Base-by-base conservation (phyloP, 2,888 invertebrate genomes). In the Amiota minor region DNA sequence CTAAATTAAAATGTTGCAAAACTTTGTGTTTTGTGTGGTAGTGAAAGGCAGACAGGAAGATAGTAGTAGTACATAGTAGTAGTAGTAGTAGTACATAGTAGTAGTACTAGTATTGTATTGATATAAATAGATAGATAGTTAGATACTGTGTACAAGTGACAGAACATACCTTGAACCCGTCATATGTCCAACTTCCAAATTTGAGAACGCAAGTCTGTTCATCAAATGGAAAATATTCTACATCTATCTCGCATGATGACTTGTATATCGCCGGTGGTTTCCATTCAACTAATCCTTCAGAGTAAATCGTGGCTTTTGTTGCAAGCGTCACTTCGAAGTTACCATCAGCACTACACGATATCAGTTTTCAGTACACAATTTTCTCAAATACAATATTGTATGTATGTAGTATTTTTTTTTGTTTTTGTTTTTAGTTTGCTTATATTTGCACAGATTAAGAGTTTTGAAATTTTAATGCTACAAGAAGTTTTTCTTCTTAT, bases 231-330 rank as follows among this genome's bases (percentile, higher is more conserved):
- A 97, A 97, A 94, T 96, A 97, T 93, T 97, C 96, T 92, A 97
- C 96, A 93, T 97, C 96, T 92, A 97, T 97, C 91, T 96, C 95
- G 93, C 97, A 97, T 90, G 96, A 96, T 90, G 97, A 97, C 92
- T 98, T 98, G 94, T 98, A 98, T 91, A 98, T 97, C 90, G 98
- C 98, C 86, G 98, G 98, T 86, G 98, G 98, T 92, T 98, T 97
- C 97, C 97, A 98, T 90, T 96, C 95, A 90, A 98, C 97, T 91
- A 95, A 93, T 90, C 98, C 98, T 91, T 93, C 95, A 93, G 93
- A 93, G 94, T 95, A 95, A 90, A 97, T 95, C 86, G 95, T 59
- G 59, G 20, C 59, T 53, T 53, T 53, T 96, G 96, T 97, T 93
- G 96, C 96, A 92, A 96, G 93, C 88, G 96, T 97, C 92, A 96